Evolutionary conservation across 2,113 vertebrate genomes (phyloP).

Genomic region (Leptosomus discolor): DNA sequence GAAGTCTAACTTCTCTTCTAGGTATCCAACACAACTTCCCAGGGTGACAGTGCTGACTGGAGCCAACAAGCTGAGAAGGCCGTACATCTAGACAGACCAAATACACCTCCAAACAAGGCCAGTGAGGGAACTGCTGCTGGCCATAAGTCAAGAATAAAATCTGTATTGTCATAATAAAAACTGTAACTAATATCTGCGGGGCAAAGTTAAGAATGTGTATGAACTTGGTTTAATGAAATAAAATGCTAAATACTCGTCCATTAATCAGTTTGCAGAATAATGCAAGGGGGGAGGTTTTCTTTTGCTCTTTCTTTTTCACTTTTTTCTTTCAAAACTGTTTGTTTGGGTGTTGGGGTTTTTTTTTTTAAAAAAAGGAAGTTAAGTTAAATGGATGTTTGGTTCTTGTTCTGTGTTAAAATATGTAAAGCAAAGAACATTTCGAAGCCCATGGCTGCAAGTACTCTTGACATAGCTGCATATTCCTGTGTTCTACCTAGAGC

Average conservation of each 20-base stretch:
- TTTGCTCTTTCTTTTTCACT: not conserved
- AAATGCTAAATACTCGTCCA: not conserved
- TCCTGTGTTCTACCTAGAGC: not conserved
- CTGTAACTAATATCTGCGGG: not conserved
- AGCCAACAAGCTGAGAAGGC: not conserved
- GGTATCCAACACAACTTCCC: not conserved
- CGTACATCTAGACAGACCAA: not conserved
- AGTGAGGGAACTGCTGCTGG: not conserved
- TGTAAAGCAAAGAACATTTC: not conserved
- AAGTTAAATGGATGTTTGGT: not conserved
- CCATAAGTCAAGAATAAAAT: constrained; percentile 35
- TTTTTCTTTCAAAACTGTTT: no score
- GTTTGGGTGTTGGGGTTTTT: not conserved
- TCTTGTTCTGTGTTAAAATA: not conserved
- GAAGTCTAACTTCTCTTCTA: constrained; percentile 29
- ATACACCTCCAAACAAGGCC: not conserved
- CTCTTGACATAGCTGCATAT: not conserved
- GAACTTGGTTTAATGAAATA: not conserved
- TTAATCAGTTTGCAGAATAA: not conserved
- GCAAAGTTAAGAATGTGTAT: not conserved
- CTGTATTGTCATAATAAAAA: constrained; percentile 28
- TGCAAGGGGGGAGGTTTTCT: not conserved
- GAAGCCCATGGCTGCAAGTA: not conserved
- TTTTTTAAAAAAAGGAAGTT: not conserved
- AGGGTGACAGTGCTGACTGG: not conserved